Evolutionary conservation across 2,113 vertebrate species (phyloP).

Genomic region (Malaclemys terrapin): DNA sequence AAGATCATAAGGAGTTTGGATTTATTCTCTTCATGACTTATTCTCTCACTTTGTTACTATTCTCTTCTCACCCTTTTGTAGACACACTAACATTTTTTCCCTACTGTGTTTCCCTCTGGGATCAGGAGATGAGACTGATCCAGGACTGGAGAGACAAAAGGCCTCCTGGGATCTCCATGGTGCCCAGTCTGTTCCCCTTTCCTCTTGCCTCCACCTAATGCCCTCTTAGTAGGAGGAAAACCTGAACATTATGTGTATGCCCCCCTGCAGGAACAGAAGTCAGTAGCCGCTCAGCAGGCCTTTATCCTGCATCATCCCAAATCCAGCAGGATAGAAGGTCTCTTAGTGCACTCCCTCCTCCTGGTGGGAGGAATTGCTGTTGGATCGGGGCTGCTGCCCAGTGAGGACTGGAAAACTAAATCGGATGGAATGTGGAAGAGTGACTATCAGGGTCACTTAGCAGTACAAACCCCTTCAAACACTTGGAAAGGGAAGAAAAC

Average conservation of each 20-base stretch:
- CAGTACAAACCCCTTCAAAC: neutral
- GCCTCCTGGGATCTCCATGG: neutral
- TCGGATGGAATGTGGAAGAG: accelerated
- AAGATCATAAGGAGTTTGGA: neutral
- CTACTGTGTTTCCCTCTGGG: neutral
- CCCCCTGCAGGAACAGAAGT: neutral
- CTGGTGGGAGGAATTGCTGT: neutral
- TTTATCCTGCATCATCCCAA: neutral
- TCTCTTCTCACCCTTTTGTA: neutral
- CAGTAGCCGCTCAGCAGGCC: neutral
- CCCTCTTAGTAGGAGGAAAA: too few relatives aligned
- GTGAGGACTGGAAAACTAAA: neutral
- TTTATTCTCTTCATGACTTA: neutral
- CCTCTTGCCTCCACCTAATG: neutral
- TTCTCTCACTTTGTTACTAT: neutral
- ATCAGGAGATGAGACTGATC: neutral
- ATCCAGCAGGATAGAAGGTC: neutral
- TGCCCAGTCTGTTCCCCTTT: neutral
- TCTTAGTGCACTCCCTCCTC: neutral
- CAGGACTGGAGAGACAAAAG: neutral
- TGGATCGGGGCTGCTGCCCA: accelerated
- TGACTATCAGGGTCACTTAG: neutral
- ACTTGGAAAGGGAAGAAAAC: neutral
- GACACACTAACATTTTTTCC: neutral
- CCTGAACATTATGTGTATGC: accelerated